These are phyloP conservation scores for Oreochromis niloticus DNA, from an alignment of 2,113 vertebrate species.

Conservation along the genomic window DNA sequence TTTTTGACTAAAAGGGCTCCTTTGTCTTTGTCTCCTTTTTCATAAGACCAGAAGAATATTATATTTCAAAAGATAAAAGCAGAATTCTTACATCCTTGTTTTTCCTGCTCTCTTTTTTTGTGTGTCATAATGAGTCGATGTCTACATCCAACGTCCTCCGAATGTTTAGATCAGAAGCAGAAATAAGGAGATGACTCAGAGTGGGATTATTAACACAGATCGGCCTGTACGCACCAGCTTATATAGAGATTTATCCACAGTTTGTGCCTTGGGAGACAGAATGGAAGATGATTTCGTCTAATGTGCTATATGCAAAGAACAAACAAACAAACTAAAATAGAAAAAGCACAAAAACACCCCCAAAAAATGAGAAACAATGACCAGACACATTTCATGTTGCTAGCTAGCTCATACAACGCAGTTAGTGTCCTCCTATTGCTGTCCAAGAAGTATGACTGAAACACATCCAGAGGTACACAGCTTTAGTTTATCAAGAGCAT, in stretches of 20 bases:
- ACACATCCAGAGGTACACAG: not conserved
- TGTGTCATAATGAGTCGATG: not conserved
- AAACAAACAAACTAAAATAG: not conserved
- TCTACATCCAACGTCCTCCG: not conserved
- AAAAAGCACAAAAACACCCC: not conserved
- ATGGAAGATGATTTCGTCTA: not conserved
- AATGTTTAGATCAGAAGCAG: constrained; percentile 15
- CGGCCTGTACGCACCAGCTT: not conserved
- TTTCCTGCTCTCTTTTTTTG: not conserved
- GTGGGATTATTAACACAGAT: constrained; percentile 23
- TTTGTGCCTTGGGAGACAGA: not conserved
- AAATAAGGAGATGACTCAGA: constrained; percentile 10
- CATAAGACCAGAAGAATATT: not conserved
- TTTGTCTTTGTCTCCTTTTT: not conserved
- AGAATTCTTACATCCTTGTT: not conserved
- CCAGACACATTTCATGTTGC: not conserved
- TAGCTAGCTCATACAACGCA: not conserved
- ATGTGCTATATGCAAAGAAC: not conserved
- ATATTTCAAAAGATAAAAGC: not conserved
- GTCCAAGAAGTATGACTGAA: not conserved
- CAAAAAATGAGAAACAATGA: not conserved
- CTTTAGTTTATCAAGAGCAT: not conserved
- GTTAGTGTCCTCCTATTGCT: not conserved
- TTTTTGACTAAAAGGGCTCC: not conserved
- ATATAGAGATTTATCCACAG: not conserved